Evolutionary conservation across 2,797 vertebrate species (phyloP), one percentile per base, ranked within the genome.

Genomic region (Lateolabrax maculatus): DNA sequence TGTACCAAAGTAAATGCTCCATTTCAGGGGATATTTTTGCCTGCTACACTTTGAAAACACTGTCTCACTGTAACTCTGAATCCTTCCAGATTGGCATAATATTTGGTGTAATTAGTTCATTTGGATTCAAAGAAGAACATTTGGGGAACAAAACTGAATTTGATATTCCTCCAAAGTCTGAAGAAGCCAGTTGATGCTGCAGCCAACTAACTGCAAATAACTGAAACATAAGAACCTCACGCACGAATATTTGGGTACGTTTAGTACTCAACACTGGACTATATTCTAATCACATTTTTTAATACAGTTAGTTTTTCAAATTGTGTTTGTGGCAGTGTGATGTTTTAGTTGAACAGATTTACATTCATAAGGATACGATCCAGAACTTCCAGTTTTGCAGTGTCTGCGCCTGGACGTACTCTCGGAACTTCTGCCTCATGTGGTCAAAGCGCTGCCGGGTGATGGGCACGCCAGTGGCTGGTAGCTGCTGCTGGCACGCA

Each of bases 341-440:
- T 73, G 13, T 39, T 62, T 36, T 12, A 52, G 67, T 56, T 0
- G 62, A 44, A 31, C 48, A 44, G 23, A 51, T 70, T 58, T 3
- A 51, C 41, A 62, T 48, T 73, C 11, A 55, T 6, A 84, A 97
- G 96, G 98, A 99, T 99, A 99, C 98, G 0, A 99, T 97, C 98
- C 98, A 99, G 94, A 99, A 99, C 92, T 99, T 99, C 98, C 98
- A 99, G 94, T 99, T 98, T 78, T 97, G 97, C 87, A 98, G 91
- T 0, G 98, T 99, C 84, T 97, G 97, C 2, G 92, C 93, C 34
- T 94, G 94, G 61, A 99, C 97, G 0, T 99, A 99, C 79, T 97
- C 96, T 0, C 97, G 92, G 31, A 99, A 99, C 96, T 97, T 97
- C 86, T 97, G 95, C 67, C 97, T 96, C 98, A 99, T 98, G 92